Conservation (phyloP, 2,113 vertebrate species). For the Hippoglossus stenolepis region DNA sequence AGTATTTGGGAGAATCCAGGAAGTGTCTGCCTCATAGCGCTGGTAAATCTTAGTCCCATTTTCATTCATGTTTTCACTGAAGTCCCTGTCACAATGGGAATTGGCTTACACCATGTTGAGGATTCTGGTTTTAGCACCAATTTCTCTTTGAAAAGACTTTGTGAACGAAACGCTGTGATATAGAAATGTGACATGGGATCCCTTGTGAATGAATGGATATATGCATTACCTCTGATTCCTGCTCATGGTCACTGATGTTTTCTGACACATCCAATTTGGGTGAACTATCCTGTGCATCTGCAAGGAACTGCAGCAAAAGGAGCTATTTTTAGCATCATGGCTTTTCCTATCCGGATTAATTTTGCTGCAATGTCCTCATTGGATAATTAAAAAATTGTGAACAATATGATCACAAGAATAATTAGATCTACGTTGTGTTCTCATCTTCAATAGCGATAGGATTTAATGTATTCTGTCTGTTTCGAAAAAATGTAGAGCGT, state of each 20-base stretch:
- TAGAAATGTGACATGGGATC: constrained; percentile 9
- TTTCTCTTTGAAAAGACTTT: background rate
- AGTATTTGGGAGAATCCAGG: background rate
- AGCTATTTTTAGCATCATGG: background rate
- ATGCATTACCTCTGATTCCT: background rate
- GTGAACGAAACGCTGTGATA: background rate
- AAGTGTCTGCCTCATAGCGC: background rate
- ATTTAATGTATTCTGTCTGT: background rate
- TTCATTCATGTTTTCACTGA: background rate
- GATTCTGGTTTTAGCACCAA: constrained; percentile 4
- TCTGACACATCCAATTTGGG: constrained; percentile 28
- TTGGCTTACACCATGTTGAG: background rate
- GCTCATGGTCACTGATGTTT: constrained; percentile 22
- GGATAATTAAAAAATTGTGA: background rate
- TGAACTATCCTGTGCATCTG: constrained; percentile 3
- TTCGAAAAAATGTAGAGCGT: background rate
- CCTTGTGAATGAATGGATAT: constrained; percentile 2
- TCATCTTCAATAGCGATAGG: background rate
- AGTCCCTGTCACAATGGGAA: background rate
- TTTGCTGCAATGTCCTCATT: background rate
- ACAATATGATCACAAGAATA: background rate
- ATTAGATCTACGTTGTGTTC: background rate
- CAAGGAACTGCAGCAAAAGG: background rate
- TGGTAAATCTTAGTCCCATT: background rate
- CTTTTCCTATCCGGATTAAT: background rate